Percentiles rank a stretch among this genome's conserved stretches.
Conservation (phyloP, 2,888 invertebrate genomes). For the Agrochola macilenta region DNA sequence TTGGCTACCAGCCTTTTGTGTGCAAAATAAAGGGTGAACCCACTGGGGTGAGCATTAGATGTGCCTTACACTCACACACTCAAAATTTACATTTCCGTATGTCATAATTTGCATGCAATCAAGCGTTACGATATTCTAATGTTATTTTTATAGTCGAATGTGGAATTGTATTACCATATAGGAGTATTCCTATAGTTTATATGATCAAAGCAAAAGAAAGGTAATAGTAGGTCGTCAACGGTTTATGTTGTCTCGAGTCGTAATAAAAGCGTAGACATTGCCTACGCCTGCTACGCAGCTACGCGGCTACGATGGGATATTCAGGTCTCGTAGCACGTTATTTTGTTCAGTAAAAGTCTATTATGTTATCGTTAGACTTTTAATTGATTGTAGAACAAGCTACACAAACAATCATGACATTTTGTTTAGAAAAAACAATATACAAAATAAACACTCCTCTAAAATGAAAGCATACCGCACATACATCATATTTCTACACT, state of each 20-base stretch:
- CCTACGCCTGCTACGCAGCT: constrained; percentile 29
- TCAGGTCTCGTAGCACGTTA: constrained; percentile 12
- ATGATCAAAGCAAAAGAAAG: constrained; percentile 54
- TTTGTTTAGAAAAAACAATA: not conserved
- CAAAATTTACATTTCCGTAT: constrained; percentile 80
- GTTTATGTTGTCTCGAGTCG: constrained; percentile 40
- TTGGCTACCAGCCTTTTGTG: constrained; percentile 79
- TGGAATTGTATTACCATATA: constrained; percentile 31
- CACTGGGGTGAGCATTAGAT: constrained; percentile 73
- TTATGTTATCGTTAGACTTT: not conserved
- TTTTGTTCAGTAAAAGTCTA: not conserved
- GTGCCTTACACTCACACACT: constrained; percentile 74
- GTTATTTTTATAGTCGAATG: constrained; percentile 51
- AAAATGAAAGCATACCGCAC: not conserved
- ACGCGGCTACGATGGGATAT: constrained; percentile 18
- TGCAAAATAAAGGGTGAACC: constrained; percentile 80
- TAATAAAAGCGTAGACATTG: constrained; percentile 43
- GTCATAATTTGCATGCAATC: constrained; percentile 84
- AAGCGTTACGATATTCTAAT: constrained; percentile 73
- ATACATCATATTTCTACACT: not conserved
- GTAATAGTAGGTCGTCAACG: constrained; percentile 39
- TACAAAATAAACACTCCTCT: not conserved
- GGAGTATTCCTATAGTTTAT: constrained; percentile 54
- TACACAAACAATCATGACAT: not conserved
- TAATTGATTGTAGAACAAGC: not conserved